Conservation (phyloP, 2,113 vertebrate species). For the Eudyptes chrysolophus region DNA sequence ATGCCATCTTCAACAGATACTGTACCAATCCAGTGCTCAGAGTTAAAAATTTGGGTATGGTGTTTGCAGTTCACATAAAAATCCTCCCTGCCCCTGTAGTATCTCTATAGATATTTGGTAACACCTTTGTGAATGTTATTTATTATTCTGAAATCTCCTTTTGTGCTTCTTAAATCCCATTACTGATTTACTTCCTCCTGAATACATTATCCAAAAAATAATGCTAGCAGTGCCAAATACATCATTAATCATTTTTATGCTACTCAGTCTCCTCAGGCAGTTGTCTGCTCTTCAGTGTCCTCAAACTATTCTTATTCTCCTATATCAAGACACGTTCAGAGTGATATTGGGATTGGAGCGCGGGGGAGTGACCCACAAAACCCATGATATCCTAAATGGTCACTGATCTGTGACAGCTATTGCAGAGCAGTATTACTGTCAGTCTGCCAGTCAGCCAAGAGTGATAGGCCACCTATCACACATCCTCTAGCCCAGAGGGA, state of each 20-base stretch:
- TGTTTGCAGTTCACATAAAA: not conserved
- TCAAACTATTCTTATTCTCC: not conserved
- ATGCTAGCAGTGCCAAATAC: not conserved
- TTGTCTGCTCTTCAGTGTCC: not conserved
- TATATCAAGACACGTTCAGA: not conserved
- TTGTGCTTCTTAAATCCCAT: not conserved
- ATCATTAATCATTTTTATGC: not conserved
- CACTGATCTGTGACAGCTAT: not conserved
- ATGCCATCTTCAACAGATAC: not conserved
- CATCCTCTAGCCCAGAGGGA: not conserved
- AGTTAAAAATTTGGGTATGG: not conserved
- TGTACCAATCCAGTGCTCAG: not conserved
- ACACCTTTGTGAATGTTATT: not conserved
- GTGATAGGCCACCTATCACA: not conserved
- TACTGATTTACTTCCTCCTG: conserved; percentile 11
- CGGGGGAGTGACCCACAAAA: not conserved
- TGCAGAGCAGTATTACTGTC: not conserved
- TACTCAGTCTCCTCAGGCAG: not conserved
- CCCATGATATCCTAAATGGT: not conserved
- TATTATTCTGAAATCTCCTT: not conserved
- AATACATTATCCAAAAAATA: conserved; percentile 12
- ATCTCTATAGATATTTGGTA: not conserved
- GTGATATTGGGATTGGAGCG: not conserved
- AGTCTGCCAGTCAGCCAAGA: not conserved
- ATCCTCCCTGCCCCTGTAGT: not conserved